These are phyloP conservation scores for Perodicticus potto DNA, from an alignment of 2,797 vertebrate genomes.

Conservation along the genomic window DNA sequence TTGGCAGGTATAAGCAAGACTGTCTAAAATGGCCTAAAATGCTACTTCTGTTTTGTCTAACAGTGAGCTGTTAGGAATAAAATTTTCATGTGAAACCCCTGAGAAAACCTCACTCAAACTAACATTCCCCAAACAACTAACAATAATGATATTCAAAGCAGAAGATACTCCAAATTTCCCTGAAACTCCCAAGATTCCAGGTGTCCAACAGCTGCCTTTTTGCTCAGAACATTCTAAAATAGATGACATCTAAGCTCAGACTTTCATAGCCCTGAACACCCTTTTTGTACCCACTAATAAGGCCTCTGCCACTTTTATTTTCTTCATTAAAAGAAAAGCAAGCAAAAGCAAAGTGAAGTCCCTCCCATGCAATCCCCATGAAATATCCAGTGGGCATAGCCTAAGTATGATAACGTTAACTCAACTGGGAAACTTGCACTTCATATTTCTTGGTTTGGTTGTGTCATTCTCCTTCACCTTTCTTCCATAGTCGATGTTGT, in stretches of 20 bases:
- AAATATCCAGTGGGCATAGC: fast-evolving
- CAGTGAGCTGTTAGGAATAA: background rate
- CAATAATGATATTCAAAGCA: background rate
- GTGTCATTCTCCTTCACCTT: background rate
- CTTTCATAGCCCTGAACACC: background rate
- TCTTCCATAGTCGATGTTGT: background rate
- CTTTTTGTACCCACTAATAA: background rate
- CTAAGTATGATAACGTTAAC: fast-evolving
- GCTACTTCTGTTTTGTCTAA: background rate
- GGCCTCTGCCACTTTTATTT: background rate
- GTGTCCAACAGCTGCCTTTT: background rate
- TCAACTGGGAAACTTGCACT: background rate
- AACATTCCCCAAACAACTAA: background rate
- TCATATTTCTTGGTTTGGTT: background rate
- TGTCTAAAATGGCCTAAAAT: background rate
- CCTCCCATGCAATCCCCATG: no score
- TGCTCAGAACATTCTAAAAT: background rate
- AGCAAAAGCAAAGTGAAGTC: background rate
- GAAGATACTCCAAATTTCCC: background rate
- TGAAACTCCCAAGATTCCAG: background rate
- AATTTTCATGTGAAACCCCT: background rate
- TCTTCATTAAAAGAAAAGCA: background rate
- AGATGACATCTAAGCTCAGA: background rate
- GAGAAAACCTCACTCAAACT: background rate
- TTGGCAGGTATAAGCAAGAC: background rate